Base-by-base conservation (phyloP, 2,797 vertebrate genomes). In the Cygnus olor region DNA sequence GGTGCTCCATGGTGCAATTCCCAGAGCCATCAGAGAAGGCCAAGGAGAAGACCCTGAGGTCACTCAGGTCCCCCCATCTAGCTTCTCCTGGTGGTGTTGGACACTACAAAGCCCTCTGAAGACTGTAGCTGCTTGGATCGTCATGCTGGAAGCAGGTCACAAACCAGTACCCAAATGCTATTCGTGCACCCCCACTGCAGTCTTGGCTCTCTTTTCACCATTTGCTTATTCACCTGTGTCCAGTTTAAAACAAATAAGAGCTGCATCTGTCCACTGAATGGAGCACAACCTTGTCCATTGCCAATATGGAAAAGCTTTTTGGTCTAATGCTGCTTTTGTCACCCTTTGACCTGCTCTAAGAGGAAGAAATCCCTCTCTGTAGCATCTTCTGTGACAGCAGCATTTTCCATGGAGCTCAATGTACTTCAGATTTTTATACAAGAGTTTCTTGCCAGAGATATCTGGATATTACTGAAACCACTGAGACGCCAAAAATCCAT, bases 1-100 rank as follows among this genome's bases (percentile, higher is more conserved):
- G 12, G n/a, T 51, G 60, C 21, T 14, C 25, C 5, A 21, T 3
- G 3, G n/a, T 1, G 13, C 4, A 0, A 18, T 40, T 25, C 27
- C 21, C 30, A 72, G 42, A 63, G 12, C 19, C 49, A 21, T 1
- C 3, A 54, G 30, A 58, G 21, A 45, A 81, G 13, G n/a, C 1
- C 2, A 68, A 78, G 53, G 42, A 80, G 17, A 5, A 40, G 34
- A 63, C 10, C 14, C 70, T n/a, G 4, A 0, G 1, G n/a, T 60
- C 69, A 36, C 21, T 15, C 11, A 11, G 10, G 22, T 65, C 21
- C 45, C 12, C 9, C 6, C 20, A 49, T 20, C 14, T n/a, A 60
- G 19, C 28, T 84, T 80, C 22, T 36, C 6, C 36, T 71, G 44
- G 28, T 77, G 17, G 15, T 34, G 61, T 0, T 11, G 40, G 36